Conservation (phyloP, 2,113 vertebrate species). For the Neogale vison region DNA sequence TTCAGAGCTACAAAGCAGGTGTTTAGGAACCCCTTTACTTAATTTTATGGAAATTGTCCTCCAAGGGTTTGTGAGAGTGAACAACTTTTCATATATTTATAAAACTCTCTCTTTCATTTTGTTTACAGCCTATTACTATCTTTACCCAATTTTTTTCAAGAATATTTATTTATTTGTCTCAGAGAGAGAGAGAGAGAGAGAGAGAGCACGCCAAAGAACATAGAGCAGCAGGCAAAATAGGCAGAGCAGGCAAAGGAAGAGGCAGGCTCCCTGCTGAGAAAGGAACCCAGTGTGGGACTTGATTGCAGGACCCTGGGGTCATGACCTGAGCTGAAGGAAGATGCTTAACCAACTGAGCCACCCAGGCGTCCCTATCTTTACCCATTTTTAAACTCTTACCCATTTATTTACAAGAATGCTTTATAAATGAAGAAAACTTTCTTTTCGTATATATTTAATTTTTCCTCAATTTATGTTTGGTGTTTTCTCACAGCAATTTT, state of each 20-base stretch:
- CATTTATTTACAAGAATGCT: not conserved
- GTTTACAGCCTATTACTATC: not conserved
- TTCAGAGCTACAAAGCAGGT: not conserved
- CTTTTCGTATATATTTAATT: not conserved
- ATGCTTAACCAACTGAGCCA: too few species aligned
- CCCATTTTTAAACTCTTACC: not conserved
- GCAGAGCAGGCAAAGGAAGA: too few species aligned
- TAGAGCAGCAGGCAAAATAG: too few species aligned
- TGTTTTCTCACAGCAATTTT: not conserved
- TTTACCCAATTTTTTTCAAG: not conserved
- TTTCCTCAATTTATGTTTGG: not conserved
- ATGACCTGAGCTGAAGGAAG: too few species aligned
- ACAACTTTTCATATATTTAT: not conserved
- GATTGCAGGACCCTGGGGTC: too few species aligned
- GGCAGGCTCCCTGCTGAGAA: too few species aligned
- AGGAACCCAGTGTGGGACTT: too few species aligned
- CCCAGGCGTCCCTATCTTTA: too few species aligned
- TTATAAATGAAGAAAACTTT: not conserved
- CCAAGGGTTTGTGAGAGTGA: not conserved
- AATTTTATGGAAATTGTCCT: not conserved
- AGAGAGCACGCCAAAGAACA: rapidly evolving
- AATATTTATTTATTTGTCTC: too few species aligned
- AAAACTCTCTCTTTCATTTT: not conserved
- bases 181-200: too few species aligned
- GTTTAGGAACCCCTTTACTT: not conserved